Percentiles rank a stretch among this genome's conserved stretches.
phyloP scores from a whole-genome alignment of 2,797 vertebrate species.

The Myripristis jacobus region DNA sequence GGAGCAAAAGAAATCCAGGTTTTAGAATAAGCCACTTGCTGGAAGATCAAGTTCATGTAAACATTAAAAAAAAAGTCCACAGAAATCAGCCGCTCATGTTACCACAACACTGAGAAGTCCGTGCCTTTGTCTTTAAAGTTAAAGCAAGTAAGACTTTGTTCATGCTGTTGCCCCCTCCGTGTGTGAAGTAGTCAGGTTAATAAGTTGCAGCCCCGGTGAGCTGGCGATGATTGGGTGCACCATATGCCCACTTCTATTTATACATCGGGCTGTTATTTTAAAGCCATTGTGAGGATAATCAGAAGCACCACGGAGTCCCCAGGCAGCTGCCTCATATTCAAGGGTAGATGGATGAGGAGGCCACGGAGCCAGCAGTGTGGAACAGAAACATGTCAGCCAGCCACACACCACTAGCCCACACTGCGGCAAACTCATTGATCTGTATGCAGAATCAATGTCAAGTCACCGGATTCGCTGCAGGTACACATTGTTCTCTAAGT shows the following conservation, averaged over 20 bases:
- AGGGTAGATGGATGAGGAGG: slow-evolving; percentile 62
- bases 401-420: slow-evolving; percentile 15
- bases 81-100: neutral
- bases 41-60: neutral
- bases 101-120: neutral
- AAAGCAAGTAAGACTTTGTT: neutral
- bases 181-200: slow-evolving; percentile 42
- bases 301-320: slow-evolving; percentile 51
- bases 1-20: neutral
- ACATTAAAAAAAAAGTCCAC: neutral
- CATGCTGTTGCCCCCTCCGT: neutral
- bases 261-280: slow-evolving; percentile 65
- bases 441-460: slow-evolving; percentile 59
- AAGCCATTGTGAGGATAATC: slow-evolving; percentile 66
- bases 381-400: slow-evolving; percentile 39
- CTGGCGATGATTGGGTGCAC: slow-evolving; percentile 49
- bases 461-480: slow-evolving; percentile 42
- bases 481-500: slow-evolving; percentile 20
- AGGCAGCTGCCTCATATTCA: slow-evolving; percentile 64
- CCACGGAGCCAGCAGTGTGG: slow-evolving; percentile 34
- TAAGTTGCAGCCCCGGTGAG: slow-evolving; percentile 49
- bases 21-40: neutral
- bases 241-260: slow-evolving; percentile 73
- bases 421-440: slow-evolving; percentile 63
- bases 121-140: neutral